phyloP scores from a whole-genome alignment of 2,888 invertebrate genomes.

The Alitta virens region DNA sequence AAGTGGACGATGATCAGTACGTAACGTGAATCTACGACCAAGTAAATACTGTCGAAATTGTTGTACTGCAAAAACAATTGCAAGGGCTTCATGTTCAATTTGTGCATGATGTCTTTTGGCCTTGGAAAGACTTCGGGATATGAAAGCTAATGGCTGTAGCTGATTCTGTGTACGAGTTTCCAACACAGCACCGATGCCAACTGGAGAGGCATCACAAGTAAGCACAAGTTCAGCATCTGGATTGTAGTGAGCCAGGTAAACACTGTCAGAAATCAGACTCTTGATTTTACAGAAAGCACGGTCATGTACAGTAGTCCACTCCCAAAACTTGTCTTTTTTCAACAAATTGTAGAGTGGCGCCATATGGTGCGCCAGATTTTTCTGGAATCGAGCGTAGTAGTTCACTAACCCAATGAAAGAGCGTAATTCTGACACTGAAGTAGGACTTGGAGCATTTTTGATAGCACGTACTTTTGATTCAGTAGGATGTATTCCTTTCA shows the following conservation, averaged over 20 bases:
- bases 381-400: background rate
- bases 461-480: background rate
- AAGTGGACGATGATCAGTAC: slow-evolving; percentile 6
- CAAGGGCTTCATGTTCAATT: slow-evolving; percentile 9
- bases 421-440: background rate
- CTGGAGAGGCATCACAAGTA: slow-evolving; percentile 1
- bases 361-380: background rate
- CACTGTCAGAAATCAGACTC: background rate
- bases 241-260: slow-evolving; percentile 10
- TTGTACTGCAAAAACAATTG: slow-evolving; percentile 3
- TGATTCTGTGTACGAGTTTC: background rate
- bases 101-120: slow-evolving; percentile 11
- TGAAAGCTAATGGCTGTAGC: background rate
- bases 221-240: background rate
- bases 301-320: background rate
- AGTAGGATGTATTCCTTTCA: background rate
- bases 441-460: background rate
- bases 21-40: slow-evolving; percentile 4
- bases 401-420: slow-evolving; percentile 5
- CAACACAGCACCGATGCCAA: slow-evolving; percentile 5
- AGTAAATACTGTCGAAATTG: slow-evolving; percentile 1
- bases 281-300: background rate
- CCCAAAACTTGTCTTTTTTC: background rate
- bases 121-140: slow-evolving; percentile 1
- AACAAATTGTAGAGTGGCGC: background rate